A percentile compares a stretch with the other conserved stretches of the same genome.
Evolutionary conservation across 1,140 invertebrate species (phyloP).

Genomic region (Apolygus lucorum): DNA sequence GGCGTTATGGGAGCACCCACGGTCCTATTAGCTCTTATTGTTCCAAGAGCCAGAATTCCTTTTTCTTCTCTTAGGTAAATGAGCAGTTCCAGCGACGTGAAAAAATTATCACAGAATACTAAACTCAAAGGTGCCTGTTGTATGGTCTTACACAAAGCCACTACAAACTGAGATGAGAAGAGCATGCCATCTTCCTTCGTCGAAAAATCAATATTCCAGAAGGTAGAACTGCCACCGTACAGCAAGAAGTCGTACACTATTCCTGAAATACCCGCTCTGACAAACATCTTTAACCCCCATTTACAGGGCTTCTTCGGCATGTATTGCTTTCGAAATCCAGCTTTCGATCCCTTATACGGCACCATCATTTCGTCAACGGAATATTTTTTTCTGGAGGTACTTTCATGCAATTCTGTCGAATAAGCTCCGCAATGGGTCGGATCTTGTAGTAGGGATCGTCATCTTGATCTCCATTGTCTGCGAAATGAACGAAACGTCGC

Average conservation of each 20-base stretch:
- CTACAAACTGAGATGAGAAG: conserved; percentile 36
- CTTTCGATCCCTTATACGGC: conserved; percentile 41
- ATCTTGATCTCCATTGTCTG: conserved; percentile 28
- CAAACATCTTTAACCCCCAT: conserved; percentile 40
- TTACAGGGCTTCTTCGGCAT: conserved; percentile 38
- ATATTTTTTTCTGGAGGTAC: conserved; percentile 35
- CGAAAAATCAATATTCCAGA: background rate
- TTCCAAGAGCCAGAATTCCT: conserved; percentile 38
- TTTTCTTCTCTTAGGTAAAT: conserved; percentile 23
- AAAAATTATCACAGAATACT: conserved; percentile 34
- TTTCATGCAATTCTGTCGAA: conserved; percentile 35
- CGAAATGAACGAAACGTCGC: conserved; percentile 35
- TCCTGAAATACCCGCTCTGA: conserved; percentile 36
- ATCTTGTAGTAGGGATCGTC: conserved; percentile 37
- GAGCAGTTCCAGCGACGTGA: conserved; percentile 30
- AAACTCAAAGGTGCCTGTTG: conserved; percentile 2
- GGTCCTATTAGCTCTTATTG: conserved; percentile 38
- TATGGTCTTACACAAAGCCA: conserved; percentile 33
- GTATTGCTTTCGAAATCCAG: too few species aligned
- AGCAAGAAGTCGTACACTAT: conserved; percentile 40
- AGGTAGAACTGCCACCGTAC: conserved; percentile 33
- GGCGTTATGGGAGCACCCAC: conserved; percentile 34
- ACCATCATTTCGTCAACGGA: conserved; percentile 42
- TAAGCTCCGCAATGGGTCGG: conserved; percentile 34
- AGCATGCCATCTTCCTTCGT: conserved; percentile 28